These are phyloP conservation scores for Oncorhynchus nerka DNA, from an alignment of 2,113 vertebrate genomes.

Conservation along the genomic window DNA sequence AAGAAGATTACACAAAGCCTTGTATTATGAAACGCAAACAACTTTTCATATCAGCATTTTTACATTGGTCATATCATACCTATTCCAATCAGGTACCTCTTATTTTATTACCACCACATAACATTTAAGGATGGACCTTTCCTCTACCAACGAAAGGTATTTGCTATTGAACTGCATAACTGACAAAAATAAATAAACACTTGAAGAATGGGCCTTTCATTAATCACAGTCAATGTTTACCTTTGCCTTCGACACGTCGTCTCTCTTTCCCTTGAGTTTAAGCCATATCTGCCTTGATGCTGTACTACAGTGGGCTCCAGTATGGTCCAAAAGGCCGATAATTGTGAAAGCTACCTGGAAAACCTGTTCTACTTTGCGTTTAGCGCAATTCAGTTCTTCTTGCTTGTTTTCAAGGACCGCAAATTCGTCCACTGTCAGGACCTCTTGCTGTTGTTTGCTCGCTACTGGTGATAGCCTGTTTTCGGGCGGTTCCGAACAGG, in stretches of 20 bases:
- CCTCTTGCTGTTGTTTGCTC: slow-evolving; percentile 47
- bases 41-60: too few relatives aligned
- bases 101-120: too few relatives aligned
- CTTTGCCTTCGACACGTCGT: slow-evolving; percentile 87
- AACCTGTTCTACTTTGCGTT: slow-evolving; percentile 81
- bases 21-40: too few relatives aligned
- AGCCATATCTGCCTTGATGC: slow-evolving; percentile 86
- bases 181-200: not conserved
- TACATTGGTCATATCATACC: too few relatives aligned
- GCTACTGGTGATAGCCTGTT: slow-evolving; percentile 50
- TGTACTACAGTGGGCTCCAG: slow-evolving; percentile 65
- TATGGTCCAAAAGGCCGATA: slow-evolving; percentile 71
- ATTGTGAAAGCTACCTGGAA: slow-evolving; percentile 86
- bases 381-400: slow-evolving; percentile 74
- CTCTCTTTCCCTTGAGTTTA: slow-evolving; percentile 79
- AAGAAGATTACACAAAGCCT: too few relatives aligned
- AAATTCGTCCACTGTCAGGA: slow-evolving; percentile 84
- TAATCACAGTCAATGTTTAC: slow-evolving; percentile 58
- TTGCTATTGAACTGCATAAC: not conserved
- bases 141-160: too few relatives aligned
- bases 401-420: slow-evolving; percentile 84
- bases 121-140: too few relatives aligned
- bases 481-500: slow-evolving; percentile 64
- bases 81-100: too few relatives aligned
- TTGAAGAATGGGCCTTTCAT: not conserved